Evolutionary conservation across 2,888 invertebrate species (phyloP), one percentile per base, ranked within the genome.

Genomic region (Podotricha telesiphe): DNA sequence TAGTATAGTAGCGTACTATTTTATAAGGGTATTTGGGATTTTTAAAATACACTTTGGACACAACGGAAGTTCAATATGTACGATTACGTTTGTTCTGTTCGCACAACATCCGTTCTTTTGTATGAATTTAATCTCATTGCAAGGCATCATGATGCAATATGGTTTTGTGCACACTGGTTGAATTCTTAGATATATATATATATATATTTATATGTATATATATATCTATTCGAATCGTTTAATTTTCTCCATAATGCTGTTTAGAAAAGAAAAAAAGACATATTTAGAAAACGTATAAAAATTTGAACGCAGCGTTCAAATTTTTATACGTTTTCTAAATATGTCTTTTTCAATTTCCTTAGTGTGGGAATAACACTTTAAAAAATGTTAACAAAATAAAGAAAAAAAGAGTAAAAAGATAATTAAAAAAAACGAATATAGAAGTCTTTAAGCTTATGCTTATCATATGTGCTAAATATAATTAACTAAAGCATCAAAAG

Each of bases 21-120:
- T n/a, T 13, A 28, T 22, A 40, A 34, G 22, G 19, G n/a, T n/a
- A n/a, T 55, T 34, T 11, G 55, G 17, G 65, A 61, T 51, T 65
- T 56, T 48, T 28, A 48, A 59, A 48, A 37, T 40, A 37, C 48
- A 53, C 61, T 65, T 47, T 20, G 37, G 63, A 63, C 45, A 66
- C 65, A 80, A 77, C 86, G 89, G 86, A 89, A 86, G 85, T 82
- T 77, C 79, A 78, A 82, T 81, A 82, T 82, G 86, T 85, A 83
- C 82, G 83, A 83, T 83, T 80, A 84, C 85, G 80, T 79, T 79
- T 76, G 73, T 73, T 74, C 77, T 79, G 80, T 78, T 80, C 83
- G 81, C 81, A 83, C 82, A 86, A 88, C 86, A 84, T 90, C 88
- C 90, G 88, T 76, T 82, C 81, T 78, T 84, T 89, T 89, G 85